These are phyloP conservation scores for Drosophila peninsularis DNA, from an alignment of 2,888 invertebrate genomes.

Conservation along the genomic window DNA sequence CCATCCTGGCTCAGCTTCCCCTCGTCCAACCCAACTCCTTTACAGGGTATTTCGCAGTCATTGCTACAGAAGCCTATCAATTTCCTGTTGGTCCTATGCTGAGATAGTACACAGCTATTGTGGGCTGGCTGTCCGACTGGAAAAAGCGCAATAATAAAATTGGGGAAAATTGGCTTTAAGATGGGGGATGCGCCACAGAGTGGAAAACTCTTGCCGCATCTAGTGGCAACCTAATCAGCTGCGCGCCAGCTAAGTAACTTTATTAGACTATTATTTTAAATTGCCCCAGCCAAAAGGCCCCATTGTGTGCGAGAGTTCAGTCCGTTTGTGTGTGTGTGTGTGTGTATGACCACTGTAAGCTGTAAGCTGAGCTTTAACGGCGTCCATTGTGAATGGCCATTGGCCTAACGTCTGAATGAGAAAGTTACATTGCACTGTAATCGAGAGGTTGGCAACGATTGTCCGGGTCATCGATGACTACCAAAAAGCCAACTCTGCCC, in stretches of 20 bases:
- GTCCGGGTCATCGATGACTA: conserved; percentile 41
- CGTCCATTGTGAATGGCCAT: conserved; percentile 36
- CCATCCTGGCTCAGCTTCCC: not conserved
- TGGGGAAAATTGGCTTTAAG: conserved; percentile 73
- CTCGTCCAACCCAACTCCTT: fast-evolving
- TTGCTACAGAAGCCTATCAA: not conserved
- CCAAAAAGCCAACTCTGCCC: conserved; percentile 15
- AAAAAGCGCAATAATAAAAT: conserved; percentile 75
- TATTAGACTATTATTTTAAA: conserved; percentile 76
- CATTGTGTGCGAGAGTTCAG: conserved; percentile 32
- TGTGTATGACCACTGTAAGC: conserved; percentile 26
- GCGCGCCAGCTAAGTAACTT: conserved; percentile 74
- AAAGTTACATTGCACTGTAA: conserved; percentile 46
- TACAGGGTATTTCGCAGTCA: conserved; percentile 27
- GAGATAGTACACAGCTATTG: conserved; percentile 46
- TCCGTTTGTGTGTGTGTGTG: not conserved
- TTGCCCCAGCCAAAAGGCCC: conserved; percentile 55
- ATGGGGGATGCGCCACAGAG: conserved; percentile 46
- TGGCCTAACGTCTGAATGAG: conserved; percentile 32
- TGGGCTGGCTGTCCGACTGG: conserved; percentile 48
- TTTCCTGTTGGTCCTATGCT: conserved; percentile 30
- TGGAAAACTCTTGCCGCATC: conserved; percentile 37
- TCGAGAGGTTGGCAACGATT: conserved; percentile 43
- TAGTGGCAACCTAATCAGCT: conserved; percentile 66
- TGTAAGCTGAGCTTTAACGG: conserved; percentile 47